These are phyloP conservation scores for Eilema depressum DNA, from an alignment of 2,888 invertebrate genomes.

Conservation along the genomic window DNA sequence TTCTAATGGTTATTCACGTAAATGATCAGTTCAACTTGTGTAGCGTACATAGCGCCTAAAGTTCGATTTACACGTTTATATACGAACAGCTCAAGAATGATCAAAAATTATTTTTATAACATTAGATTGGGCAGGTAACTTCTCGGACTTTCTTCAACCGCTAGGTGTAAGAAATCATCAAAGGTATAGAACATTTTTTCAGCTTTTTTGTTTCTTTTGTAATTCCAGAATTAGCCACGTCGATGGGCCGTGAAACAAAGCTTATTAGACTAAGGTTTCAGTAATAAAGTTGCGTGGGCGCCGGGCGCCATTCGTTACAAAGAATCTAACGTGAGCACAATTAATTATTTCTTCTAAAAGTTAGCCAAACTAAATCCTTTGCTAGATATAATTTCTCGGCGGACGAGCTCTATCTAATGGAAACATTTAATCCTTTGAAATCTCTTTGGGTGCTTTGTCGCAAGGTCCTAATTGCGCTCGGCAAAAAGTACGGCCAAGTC, in stretches of 20 bases:
- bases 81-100: neutral
- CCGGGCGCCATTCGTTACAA: neutral
- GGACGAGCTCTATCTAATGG: constrained; percentile 68
- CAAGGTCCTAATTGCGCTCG: constrained; percentile 70
- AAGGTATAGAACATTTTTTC: neutral
- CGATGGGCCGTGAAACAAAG: neutral
- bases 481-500: constrained; percentile 74
- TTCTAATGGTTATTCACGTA: no score
- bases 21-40: no score
- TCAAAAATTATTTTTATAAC: neutral
- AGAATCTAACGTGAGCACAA: neutral
- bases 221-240: neutral
- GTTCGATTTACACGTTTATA: no score
- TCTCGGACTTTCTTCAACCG: neutral
- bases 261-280: neutral
- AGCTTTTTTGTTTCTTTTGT: neutral
- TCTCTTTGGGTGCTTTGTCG: constrained; percentile 71
- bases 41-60: no score
- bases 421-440: constrained; percentile 79
- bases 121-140: neutral
- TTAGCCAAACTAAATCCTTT: constrained; percentile 27
- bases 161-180: neutral
- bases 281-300: neutral
- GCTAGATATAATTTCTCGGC: constrained; percentile 50
- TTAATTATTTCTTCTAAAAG: constrained; percentile 3